Evolutionary conservation across 2,888 invertebrate genomes (phyloP).

Genomic region (Spicauda simplicius): DNA sequence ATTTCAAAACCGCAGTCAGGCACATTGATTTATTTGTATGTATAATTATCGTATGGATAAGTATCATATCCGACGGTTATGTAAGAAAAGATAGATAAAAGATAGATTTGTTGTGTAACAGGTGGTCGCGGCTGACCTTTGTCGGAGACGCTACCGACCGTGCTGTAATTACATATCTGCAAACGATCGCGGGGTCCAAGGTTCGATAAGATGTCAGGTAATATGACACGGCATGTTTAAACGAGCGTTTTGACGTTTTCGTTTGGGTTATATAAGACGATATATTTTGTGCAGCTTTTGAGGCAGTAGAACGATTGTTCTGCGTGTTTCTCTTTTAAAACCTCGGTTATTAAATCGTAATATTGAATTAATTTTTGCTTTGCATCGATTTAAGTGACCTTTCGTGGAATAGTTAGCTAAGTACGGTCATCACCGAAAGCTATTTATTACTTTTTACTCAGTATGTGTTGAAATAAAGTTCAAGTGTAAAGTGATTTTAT

Average conservation of each 20-base stretch:
- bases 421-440: not conserved
- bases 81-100: not conserved
- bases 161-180: constrained; percentile 25
- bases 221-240: too few relatives aligned
- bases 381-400: not conserved
- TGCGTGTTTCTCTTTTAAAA: too few relatives aligned
- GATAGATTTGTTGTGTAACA: constrained; percentile 11
- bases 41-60: not conserved
- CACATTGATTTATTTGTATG: not conserved
- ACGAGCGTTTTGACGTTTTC: too few relatives aligned
- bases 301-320: too few relatives aligned
- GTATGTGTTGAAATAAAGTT: constrained; percentile 20
- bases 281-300: too few relatives aligned
- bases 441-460: not conserved
- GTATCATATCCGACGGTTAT: not conserved
- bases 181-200: constrained; percentile 22
- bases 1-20: too few relatives aligned
- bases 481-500: constrained; percentile 10
- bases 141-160: constrained; percentile 23
- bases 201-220: constrained; percentile 12
- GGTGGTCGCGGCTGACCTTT: constrained; percentile 17
- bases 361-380: not conserved
- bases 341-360: too few relatives aligned
- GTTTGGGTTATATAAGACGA: not conserved
- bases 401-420: not conserved